Percentiles rank a stretch among this genome's conserved stretches.
Conservation (phyloP, 2,888 invertebrate genomes). For the Andricus curvator region DNA sequence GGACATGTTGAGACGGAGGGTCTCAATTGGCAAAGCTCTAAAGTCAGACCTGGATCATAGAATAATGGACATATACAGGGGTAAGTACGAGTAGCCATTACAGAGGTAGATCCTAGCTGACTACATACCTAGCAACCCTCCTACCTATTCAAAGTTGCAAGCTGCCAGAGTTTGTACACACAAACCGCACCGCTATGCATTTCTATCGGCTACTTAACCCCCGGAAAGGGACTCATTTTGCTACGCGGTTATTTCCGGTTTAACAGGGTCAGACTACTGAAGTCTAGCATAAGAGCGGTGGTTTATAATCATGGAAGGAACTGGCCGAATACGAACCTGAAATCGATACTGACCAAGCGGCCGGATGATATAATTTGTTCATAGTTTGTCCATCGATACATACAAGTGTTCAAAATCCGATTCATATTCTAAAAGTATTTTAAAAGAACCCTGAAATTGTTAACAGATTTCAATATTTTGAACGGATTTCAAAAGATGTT, state of each 20-base stretch:
- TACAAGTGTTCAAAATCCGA: neutral
- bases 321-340: neutral
- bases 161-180: conserved; percentile 60
- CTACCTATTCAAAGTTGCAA: conserved; percentile 59
- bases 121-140: conserved; percentile 21
- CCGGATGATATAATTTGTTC: neutral
- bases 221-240: conserved; percentile 51
- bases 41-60: conserved; percentile 50
- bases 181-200: conserved; percentile 68
- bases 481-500: too few species aligned
- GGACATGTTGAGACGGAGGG: conserved; percentile 46
- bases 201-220: conserved; percentile 74
- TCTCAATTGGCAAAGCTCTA: conserved; percentile 56
- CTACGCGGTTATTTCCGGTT: conserved; percentile 66
- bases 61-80: conserved; percentile 23
- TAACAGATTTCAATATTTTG: too few species aligned
- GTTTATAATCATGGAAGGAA: conserved; percentile 24
- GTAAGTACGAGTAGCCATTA: conserved; percentile 34
- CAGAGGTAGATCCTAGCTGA: neutral
- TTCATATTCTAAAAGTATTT: too few species aligned
- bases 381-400: neutral
- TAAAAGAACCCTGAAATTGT: too few species aligned
- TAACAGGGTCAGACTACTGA: conserved; percentile 46
- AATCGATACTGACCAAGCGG: conserved; percentile 2
- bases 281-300: conserved; percentile 8